phyloP scores from a whole-genome alignment of 2,113 vertebrate species.

The Tautogolabrus adspersus region DNA sequence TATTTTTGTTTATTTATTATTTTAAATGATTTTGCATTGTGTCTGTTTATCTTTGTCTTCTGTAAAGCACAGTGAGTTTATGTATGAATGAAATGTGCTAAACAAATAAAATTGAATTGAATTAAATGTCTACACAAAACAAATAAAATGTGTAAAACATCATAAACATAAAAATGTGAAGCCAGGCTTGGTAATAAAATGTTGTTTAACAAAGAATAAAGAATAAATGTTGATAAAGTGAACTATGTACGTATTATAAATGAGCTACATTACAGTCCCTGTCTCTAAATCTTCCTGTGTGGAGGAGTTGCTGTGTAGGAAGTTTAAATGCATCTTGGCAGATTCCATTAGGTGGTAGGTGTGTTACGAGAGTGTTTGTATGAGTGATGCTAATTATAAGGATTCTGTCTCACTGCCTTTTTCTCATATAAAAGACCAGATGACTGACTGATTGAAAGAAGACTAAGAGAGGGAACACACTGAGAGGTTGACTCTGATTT shows the following conservation, averaged over 20 bases:
- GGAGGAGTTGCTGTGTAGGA: conserved; percentile 64
- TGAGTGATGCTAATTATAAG: conserved; percentile 43
- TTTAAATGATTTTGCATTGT: too few species aligned
- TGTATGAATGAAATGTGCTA: too few species aligned
- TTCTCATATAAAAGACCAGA: conserved; percentile 53
- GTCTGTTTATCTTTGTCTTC: too few species aligned
- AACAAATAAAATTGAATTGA: too few species aligned
- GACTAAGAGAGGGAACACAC: conserved; percentile 18
- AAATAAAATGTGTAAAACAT: too few species aligned
- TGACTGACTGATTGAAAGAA: neutral
- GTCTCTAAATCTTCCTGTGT: conserved; percentile 2
- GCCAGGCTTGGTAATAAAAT: too few species aligned
- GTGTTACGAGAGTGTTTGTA: conserved; percentile 38
- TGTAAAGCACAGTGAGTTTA: too few species aligned
- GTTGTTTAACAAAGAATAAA: too few species aligned
- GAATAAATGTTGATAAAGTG: neutral
- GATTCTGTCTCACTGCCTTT: neutral
- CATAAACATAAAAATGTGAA: too few species aligned
- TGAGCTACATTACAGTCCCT: conserved; percentile 9
- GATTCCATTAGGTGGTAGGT: conserved; percentile 59
- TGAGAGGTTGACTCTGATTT: conserved; percentile 7
- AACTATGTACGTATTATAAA: neutral
- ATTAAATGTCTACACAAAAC: too few species aligned
- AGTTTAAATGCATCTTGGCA: conserved; percentile 21
- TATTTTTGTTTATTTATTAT: too few species aligned